Evolutionary conservation across 1,140 invertebrate species (phyloP).

Genomic region (Cataglyphis hispanica): DNA sequence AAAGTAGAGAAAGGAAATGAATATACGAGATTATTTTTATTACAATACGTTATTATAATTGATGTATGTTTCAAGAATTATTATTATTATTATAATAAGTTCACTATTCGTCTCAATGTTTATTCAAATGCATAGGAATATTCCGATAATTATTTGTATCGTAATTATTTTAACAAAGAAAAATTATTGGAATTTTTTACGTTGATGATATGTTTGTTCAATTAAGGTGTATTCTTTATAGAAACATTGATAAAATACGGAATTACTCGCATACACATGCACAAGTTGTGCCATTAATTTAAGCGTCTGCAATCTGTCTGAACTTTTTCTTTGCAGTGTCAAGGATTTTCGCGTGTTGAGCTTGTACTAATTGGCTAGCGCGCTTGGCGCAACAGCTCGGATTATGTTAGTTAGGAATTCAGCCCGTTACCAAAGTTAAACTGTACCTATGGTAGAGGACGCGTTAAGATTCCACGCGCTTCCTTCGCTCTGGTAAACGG

Average conservation of each 20-base stretch:
- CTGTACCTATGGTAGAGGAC: slow-evolving; percentile 25
- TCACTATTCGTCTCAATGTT: neutral
- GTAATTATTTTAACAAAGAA: slow-evolving; percentile 13
- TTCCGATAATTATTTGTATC: slow-evolving; percentile 1
- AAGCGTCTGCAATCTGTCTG: slow-evolving; percentile 26
- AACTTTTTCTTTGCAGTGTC: slow-evolving; percentile 48
- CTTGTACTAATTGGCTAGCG: slow-evolving; percentile 59
- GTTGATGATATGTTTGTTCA: neutral
- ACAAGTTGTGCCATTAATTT: slow-evolving; percentile 30
- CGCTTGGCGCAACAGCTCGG: slow-evolving; percentile 49
- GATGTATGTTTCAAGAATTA: slow-evolving; percentile 15
- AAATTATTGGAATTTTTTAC: neutral
- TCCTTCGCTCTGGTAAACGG: neutral
- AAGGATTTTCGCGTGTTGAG: slow-evolving; percentile 48
- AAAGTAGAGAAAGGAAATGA: neutral
- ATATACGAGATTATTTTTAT: neutral
- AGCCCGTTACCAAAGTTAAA: slow-evolving; percentile 59
- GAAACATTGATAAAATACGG: slow-evolving; percentile 5
- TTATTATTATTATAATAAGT: slow-evolving; percentile 20
- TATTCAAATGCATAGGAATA: neutral
- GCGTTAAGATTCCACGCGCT: slow-evolving; percentile 54
- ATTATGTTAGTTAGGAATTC: slow-evolving; percentile 66
- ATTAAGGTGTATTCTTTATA: slow-evolving; percentile 17
- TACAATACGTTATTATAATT: neutral
- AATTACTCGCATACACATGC: slow-evolving; percentile 11